Evolutionary conservation across 2,113 vertebrate species (phyloP), one percentile per base, ranked within the genome.

Genomic region (Pungitius pungitius): DNA sequence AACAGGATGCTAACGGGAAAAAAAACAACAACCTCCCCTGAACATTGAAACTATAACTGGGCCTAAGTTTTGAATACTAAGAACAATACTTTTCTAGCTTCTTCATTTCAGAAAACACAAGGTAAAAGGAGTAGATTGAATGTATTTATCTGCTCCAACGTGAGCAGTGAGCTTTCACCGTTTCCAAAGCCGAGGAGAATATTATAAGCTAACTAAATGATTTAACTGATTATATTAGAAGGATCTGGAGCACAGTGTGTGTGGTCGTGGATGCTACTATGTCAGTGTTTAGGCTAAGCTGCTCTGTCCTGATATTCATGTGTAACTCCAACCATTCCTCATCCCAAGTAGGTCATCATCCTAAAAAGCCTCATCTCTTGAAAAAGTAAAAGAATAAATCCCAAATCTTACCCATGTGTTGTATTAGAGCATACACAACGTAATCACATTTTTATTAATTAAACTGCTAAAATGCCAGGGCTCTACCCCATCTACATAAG

Each of bases 1-100:
- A 75, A 67, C 33, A 71, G 27, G 45, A 60, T 20, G 17, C 13
- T 24, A 66, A 71, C 1, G 26, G 24, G 37, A 35, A 22, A 43
- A 24, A 37, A 35, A 22, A 59, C 13, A 14, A 56, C 39, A 12
- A 40, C 33, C 40, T 68, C 24, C 37, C 40, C 6, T 17, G 12
- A 65, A 27, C 35, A 5, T 43, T 18, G 42, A 13, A 17, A 43
- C 42, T 8, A 7, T 6, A 43, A 43, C 14, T 15, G 15, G 14
- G 47, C 47, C 8, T 4, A 49, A 17, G 18, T 4, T 33, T 42
- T 35, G 27, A 8, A 51, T 22, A 43, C 15, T 17, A 43, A 43
- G 42, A 43, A 8, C n/a, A 52, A 55, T 30, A 30, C 35, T 45
- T 9, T 66, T n/a, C 15, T 14, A 66, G 63, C 6, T 33, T 67